These are phyloP conservation scores for Callopanchax toddi DNA, from an alignment of 2,113 vertebrate genomes.

Conservation along the genomic window DNA sequence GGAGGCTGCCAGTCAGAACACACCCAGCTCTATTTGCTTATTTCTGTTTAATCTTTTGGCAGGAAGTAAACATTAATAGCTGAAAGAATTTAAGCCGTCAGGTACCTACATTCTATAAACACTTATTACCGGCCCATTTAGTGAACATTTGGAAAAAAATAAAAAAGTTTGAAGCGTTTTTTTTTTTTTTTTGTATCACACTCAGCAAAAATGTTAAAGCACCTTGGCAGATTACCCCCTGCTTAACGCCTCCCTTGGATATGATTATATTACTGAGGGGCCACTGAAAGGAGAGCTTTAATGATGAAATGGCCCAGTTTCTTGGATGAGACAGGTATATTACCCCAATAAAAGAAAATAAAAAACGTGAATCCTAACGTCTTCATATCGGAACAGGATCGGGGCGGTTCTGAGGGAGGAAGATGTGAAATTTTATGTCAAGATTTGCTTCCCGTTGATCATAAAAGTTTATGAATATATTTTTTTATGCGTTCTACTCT, in stretches of 20 bases:
- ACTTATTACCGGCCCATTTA: slow-evolving; percentile 48
- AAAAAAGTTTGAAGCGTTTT: slow-evolving; percentile 14
- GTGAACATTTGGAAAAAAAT: slow-evolving; percentile 36
- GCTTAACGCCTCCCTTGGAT: slow-evolving; percentile 36
- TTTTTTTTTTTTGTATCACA: slow-evolving; percentile 32
- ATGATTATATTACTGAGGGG: slow-evolving; percentile 37
- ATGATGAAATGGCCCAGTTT: slow-evolving; percentile 52
- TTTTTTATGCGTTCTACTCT: slow-evolving; percentile 16
- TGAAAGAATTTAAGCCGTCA: slow-evolving; percentile 39
- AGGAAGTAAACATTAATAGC: slow-evolving; percentile 59
- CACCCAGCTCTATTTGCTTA: slow-evolving; percentile 36
- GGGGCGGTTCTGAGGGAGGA: slow-evolving; percentile 1
- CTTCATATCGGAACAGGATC: slow-evolving; percentile 13
- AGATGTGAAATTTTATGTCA: slow-evolving; percentile 11
- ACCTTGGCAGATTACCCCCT: slow-evolving; percentile 45
- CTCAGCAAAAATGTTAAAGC: slow-evolving; percentile 48
- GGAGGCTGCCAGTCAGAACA: slow-evolving; percentile 58
- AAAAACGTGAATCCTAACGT: slow-evolving; percentile 26
- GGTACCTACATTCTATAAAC: slow-evolving; percentile 23
- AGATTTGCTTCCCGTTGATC: slow-evolving; percentile 26
- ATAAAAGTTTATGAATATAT: slow-evolving; percentile 47
- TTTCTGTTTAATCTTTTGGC: slow-evolving; percentile 49
- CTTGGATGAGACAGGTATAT: slow-evolving; percentile 31
- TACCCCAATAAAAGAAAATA: slow-evolving; percentile 46
- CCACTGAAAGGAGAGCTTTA: slow-evolving; percentile 43